phyloP scores from a whole-genome alignment of 2,888 invertebrate species.

The Thereva nobilitata region DNA sequence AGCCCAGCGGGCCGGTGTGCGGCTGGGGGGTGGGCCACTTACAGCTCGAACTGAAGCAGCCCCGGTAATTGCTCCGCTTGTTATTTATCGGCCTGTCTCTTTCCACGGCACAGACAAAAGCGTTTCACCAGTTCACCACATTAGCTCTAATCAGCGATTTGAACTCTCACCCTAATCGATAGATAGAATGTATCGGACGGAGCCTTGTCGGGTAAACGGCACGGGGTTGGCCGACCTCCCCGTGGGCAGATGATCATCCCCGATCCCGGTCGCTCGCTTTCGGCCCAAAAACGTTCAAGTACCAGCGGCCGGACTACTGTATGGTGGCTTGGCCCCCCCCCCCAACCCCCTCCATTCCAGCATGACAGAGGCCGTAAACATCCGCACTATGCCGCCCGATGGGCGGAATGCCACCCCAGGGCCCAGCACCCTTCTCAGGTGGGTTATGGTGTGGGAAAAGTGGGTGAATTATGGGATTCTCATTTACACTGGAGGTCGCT shows the following conservation, averaged over 20 bases:
- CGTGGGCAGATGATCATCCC: too few relatives aligned
- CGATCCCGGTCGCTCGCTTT: too few relatives aligned
- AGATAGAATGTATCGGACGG: conserved; percentile 22
- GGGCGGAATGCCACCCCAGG: not conserved
- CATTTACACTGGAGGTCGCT: conserved; percentile 31
- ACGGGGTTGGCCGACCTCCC: not conserved
- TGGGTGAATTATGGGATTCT: conserved; percentile 30
- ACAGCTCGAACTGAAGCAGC: conserved; percentile 16
- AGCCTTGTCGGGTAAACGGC: not conserved
- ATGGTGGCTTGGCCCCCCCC: too few relatives aligned
- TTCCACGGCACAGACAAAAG: not conserved
- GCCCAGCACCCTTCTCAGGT: not conserved
- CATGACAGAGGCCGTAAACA: conserved; percentile 26
- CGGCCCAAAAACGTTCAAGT: too few relatives aligned
- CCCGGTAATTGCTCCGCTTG: conserved; percentile 28
- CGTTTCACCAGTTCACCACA: conserved; percentile 19
- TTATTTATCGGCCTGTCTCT: conserved; percentile 16
- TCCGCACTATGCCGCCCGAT: conserved; percentile 8
- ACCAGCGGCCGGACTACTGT: too few relatives aligned
- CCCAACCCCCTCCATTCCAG: not conserved
- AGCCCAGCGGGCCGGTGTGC: not conserved
- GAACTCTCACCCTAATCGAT: conserved; percentile 36
- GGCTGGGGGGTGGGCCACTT: not conserved
- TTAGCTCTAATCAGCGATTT: conserved; percentile 35
- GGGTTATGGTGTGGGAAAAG: not conserved